Evolutionary conservation across 2,888 invertebrate species (phyloP).

Genomic region (Isotomurus palustris): DNA sequence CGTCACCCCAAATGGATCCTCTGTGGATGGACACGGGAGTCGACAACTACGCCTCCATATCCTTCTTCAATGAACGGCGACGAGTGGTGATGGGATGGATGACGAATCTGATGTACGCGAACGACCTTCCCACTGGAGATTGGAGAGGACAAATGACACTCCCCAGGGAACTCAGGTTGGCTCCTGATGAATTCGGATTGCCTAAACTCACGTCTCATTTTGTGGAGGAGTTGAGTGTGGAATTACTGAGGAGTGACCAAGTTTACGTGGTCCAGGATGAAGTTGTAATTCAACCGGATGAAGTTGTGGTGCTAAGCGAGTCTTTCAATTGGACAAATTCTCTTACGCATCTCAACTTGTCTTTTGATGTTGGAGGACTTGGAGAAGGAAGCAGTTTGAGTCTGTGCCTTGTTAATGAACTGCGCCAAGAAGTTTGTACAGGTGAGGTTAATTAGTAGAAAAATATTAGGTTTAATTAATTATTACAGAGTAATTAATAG

Average conservation of each 20-base stretch:
- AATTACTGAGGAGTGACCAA: neutral
- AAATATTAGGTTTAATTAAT: neutral
- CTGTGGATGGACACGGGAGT: constrained; percentile 45
- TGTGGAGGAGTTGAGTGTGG: constrained; percentile 10
- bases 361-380: constrained; percentile 16
- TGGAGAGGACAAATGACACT: constrained; percentile 43
- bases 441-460: neutral
- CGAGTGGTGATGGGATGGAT: constrained; percentile 37
- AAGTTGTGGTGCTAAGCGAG: neutral
- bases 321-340: constrained; percentile 4
- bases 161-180: constrained; percentile 16
- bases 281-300: neutral
- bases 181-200: neutral
- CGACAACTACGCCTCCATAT: constrained; percentile 43
- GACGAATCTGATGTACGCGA: constrained; percentile 35
- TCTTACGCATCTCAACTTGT: constrained; percentile 15
- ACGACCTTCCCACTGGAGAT: constrained; percentile 23
- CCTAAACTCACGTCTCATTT: constrained; percentile 8
- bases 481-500: neutral
- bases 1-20: constrained; percentile 11
- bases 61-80: constrained; percentile 32
- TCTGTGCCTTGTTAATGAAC: constrained; percentile 16
- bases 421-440: constrained; percentile 6
- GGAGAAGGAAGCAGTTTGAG: constrained; percentile 7
- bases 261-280: neutral